A percentile compares a stretch with the other conserved stretches of the same genome.
These are phyloP conservation scores for Malacoraja senta DNA, from an alignment of 2,797 vertebrate genomes.

Conservation along the genomic window DNA sequence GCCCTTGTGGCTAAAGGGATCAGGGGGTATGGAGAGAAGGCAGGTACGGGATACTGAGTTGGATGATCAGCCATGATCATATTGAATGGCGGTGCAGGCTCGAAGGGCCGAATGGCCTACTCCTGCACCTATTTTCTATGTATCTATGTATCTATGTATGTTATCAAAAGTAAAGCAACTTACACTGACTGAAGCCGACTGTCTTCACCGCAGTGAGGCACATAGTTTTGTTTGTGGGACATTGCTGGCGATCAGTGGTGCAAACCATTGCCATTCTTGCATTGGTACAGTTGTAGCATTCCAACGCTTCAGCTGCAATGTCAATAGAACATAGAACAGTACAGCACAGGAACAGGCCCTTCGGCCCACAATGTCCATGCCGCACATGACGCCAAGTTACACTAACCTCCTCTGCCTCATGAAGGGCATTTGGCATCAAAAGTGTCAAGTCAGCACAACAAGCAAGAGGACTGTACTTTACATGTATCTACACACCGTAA, in stretches of 20 bases:
- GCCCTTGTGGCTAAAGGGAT: no score
- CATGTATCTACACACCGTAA: no score
- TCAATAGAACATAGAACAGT: background rate
- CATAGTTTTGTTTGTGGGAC: background rate
- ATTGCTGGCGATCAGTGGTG: background rate
- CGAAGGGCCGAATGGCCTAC: no score
- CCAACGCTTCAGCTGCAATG: background rate
- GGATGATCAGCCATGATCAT: no score
- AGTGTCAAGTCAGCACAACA: background rate
- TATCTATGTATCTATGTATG: no score
- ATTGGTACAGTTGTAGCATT: background rate
- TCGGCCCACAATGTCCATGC: no score
- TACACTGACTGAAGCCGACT: background rate
- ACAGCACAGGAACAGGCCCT: no score
- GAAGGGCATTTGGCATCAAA: background rate
- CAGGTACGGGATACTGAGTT: no score
- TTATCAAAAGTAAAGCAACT: background rate
- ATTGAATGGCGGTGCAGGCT: no score
- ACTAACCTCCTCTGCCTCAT: background rate
- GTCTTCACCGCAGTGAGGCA: constrained; percentile 25
- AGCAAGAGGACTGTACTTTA: background rate
- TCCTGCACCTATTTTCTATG: no score
- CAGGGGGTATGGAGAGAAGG: no score
- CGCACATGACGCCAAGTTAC: no score
- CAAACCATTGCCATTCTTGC: background rate